Evolutionary conservation across 2,113 vertebrate species (phyloP).

Genomic region (Butastur rufipennis): DNA sequence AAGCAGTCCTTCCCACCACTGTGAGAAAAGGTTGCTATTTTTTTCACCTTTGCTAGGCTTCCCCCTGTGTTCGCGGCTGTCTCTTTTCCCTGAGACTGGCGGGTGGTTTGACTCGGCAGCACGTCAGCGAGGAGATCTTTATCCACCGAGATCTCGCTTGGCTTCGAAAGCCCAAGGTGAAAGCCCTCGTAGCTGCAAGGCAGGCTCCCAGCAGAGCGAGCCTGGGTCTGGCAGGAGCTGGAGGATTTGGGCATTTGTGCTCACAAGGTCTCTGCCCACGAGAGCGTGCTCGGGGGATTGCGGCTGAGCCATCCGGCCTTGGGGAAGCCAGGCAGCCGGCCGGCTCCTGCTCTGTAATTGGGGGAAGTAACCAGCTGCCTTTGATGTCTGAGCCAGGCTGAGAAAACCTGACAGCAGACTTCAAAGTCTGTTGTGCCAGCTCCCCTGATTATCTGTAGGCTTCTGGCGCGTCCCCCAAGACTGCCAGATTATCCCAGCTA

Average conservation of each 20-base stretch:
- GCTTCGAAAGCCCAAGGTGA: background rate
- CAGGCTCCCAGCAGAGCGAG: background rate
- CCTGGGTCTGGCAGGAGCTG: background rate
- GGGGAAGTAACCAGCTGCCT: slow-evolving; percentile 30
- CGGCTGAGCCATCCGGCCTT: background rate
- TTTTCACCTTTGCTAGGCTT: background rate
- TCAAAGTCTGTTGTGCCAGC: slow-evolving; percentile 27
- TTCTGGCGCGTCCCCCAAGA: background rate
- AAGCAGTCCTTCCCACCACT: background rate
- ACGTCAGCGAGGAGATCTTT: background rate
- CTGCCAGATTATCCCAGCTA: slow-evolving; percentile 42
- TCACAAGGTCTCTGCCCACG: background rate
- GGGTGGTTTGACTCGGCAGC: background rate
- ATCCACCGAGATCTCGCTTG: rapidly evolving
- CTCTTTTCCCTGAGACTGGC: background rate
- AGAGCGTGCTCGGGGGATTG: rapidly evolving
- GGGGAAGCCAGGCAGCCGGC: background rate
- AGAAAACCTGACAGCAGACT: slow-evolving; percentile 40
- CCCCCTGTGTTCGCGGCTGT: background rate
- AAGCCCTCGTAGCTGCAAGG: background rate
- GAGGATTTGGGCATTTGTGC: background rate
- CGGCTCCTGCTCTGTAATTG: background rate
- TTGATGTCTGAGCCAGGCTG: slow-evolving; percentile 48
- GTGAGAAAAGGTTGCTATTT: background rate
- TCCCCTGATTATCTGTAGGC: slow-evolving; percentile 34